These are phyloP conservation scores for Dione juno DNA, from an alignment of 2,888 invertebrate species.

Conservation along the genomic window DNA sequence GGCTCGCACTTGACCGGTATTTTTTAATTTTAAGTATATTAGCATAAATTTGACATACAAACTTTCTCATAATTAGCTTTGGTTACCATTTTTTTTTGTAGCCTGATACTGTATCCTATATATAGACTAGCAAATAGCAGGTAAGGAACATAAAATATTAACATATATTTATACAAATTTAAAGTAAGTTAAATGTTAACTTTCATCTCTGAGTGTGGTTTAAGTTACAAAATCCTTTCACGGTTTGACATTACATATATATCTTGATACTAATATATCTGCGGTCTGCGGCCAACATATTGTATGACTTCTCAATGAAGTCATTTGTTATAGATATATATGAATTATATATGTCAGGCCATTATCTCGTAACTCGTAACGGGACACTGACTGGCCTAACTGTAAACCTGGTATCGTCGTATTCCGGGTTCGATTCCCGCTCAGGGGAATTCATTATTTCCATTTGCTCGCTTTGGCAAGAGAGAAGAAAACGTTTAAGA, in stretches of 20 bases:
- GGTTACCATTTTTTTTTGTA: too few species aligned
- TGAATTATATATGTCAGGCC: neutral
- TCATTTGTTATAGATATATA: neutral
- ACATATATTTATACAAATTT: neutral
- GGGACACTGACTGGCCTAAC: neutral
- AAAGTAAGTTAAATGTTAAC: neutral
- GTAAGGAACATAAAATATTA: neutral
- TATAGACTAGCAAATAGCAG: too few species aligned
- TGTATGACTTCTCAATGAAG: constrained; percentile 7
- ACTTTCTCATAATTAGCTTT: too few species aligned
- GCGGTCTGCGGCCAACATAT: constrained; percentile 11
- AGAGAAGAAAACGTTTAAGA: too few species aligned
- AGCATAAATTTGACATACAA: too few species aligned
- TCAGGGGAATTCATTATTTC: too few species aligned
- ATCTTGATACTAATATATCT: neutral
- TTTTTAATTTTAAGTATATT: too few species aligned
- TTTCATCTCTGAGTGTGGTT: neutral
- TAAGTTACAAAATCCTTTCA: neutral
- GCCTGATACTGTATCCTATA: too few species aligned
- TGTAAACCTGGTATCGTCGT: too few species aligned
- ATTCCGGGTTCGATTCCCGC: too few species aligned
- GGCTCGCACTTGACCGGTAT: too few species aligned
- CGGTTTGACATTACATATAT: constrained; percentile 14
- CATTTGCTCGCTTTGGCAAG: too few species aligned
- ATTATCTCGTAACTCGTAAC: neutral